Evolutionary conservation across 35 echinoderm and acorn worm species (phyloP).

Genomic region (Antedon bifida): DNA sequence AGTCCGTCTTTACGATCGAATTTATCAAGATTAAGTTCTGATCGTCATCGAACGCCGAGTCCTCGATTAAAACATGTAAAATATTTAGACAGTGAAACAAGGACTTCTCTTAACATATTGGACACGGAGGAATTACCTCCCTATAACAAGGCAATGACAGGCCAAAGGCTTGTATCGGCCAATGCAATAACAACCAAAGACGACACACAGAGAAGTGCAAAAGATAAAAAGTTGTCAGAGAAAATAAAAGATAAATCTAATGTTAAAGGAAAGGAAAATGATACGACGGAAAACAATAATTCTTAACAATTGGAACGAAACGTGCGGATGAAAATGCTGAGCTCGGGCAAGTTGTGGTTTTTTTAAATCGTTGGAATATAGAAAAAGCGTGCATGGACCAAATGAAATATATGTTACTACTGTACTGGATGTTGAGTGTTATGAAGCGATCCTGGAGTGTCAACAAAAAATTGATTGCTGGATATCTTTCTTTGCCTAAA

Average conservation of each 20-base stretch:
- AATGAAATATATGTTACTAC: neutral
- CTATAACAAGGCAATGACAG: neutral
- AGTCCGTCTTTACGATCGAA: neutral
- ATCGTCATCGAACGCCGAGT: neutral
- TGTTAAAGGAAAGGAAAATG: neutral
- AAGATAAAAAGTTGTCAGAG: neutral
- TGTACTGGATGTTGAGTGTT: too few relatives aligned
- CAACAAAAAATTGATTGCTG: too few relatives aligned
- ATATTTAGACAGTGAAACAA: neutral
- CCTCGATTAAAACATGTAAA: neutral
- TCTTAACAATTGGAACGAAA: neutral
- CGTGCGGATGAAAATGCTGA: too few relatives aligned
- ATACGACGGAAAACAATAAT: neutral
- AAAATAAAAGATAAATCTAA: neutral
- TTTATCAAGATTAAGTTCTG: neutral
- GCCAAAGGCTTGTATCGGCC: neutral
- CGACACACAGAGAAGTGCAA: neutral
- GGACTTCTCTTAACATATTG: slow-evolving; percentile 1
- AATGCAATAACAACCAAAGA: neutral
- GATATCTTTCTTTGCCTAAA: too few relatives aligned
- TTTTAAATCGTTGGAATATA: too few relatives aligned
- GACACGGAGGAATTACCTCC: neutral
- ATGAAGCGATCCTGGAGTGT: too few relatives aligned
- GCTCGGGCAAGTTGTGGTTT: too few relatives aligned
- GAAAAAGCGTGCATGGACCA: neutral